Percentiles rank a stretch among this genome's conserved stretches.
These are phyloP conservation scores for Batillaria attramentaria DNA, from an alignment of 1,140 invertebrate species.

Conservation along the genomic window DNA sequence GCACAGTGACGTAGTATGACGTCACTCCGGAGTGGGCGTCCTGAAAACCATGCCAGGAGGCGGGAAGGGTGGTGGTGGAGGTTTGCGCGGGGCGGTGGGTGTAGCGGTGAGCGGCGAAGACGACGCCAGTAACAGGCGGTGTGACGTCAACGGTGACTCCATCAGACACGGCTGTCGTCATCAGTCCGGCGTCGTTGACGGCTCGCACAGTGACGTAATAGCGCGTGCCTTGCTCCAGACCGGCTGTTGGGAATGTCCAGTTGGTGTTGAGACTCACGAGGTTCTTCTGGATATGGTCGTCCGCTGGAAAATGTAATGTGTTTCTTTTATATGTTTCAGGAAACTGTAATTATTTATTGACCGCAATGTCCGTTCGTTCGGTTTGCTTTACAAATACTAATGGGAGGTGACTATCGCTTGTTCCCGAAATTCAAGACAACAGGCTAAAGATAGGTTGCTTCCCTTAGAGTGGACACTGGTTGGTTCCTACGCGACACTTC, in stretches of 20 bases:
- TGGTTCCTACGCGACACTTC: no score
- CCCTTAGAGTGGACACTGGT: no score
- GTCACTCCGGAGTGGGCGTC: slow-evolving; percentile 44
- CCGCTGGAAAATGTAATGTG: no score
- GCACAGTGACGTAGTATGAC: slow-evolving; percentile 38
- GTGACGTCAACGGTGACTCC: slow-evolving; percentile 43
- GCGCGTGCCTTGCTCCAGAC: slow-evolving; percentile 35
- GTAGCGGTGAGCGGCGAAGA: slow-evolving; percentile 43
- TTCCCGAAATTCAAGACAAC: no score
- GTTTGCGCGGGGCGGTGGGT: slow-evolving; percentile 22
- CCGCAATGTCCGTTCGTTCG: no score
- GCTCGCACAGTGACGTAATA: slow-evolving; percentile 47
- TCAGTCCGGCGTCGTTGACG: slow-evolving; percentile 40
- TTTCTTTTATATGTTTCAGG: no score
- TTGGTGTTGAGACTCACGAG: slow-evolving; percentile 25
- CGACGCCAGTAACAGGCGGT: slow-evolving; percentile 39
- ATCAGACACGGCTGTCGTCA: slow-evolving; percentile 42
- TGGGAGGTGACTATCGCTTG: no score
- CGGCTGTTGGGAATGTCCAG: not conserved
- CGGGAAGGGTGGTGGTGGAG: slow-evolving; percentile 19
- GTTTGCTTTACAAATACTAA: no score
- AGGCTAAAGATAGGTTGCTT: no score
- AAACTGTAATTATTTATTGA: no score
- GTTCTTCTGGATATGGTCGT: no score
- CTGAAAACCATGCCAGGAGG: slow-evolving; percentile 51